Evolutionary conservation across 2,888 invertebrate species (phyloP).

Genomic region (Cephus nigrinus): DNA sequence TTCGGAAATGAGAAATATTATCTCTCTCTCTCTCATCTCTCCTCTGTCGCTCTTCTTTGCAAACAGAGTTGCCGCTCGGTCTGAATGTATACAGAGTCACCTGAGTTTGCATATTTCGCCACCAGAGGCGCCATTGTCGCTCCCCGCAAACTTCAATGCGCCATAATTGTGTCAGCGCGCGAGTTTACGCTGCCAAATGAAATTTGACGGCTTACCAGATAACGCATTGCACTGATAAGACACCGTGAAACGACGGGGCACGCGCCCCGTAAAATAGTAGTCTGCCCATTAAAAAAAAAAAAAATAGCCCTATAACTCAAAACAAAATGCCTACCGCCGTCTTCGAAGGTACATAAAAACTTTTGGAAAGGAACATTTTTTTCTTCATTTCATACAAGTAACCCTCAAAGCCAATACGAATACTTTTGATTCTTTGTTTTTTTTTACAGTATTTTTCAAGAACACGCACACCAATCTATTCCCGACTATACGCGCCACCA

Average conservation of each 20-base stretch:
- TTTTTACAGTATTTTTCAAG: not conserved
- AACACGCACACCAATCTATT: not conserved
- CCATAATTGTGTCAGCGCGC: not conserved
- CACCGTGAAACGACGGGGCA: not conserved
- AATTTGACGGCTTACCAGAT: not conserved
- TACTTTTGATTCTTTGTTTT: not conserved
- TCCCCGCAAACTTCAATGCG: not conserved
- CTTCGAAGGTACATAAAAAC: not conserved
- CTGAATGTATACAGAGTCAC: not conserved
- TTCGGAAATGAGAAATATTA: slow-evolving; percentile 50
- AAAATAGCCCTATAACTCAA: not conserved
- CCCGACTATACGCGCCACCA: not conserved
- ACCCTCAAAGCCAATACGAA: not conserved
- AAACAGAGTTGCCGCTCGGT: not conserved
- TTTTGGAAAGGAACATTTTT: not conserved
- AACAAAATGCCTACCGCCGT: not conserved
- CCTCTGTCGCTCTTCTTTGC: slow-evolving; percentile 30
- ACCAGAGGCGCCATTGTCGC: not conserved
- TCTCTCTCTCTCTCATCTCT: slow-evolving; percentile 36
- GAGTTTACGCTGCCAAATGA: not conserved
- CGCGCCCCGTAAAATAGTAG: not conserved
- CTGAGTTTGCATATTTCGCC: not conserved
- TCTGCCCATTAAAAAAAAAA: not conserved
- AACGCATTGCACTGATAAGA: not conserved
- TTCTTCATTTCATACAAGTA: not conserved